Evolutionary conservation across 2,888 invertebrate species (phyloP), one percentile per base, ranked within the genome.

Genomic region (Ditula angustiorana): DNA sequence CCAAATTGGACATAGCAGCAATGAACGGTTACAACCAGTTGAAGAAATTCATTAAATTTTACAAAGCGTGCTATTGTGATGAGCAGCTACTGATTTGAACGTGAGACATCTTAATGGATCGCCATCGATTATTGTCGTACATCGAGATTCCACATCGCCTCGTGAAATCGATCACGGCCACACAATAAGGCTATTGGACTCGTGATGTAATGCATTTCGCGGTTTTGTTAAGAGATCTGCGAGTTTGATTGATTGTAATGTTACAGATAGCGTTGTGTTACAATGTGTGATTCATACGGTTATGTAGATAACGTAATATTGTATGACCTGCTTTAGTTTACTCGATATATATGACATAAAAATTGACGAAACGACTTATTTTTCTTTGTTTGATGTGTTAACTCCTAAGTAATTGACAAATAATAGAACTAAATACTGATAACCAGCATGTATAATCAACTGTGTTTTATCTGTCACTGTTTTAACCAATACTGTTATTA

Each of bases 111-210:
- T 82, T 82, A 82, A 84, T 84, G 75, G 75, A 74, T 75, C 72
- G 72, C 44, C 57, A 65, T 71, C 61, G 58, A 78, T 77, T 77
- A 76, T 77, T 69, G 67, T 74, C 68, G 70, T 75, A 79, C 74
- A 73, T 77, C 74, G 70, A 71, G 76, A 78, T 78, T 77, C 77
- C 74, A 69, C 71, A 74, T 81, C 73, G 72, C 72, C 71, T 80
- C 77, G 74, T 80, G 76, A 83, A 85, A 85, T 86, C 82, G 82
- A 86, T 85, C 80, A 79, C 73, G 71, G 74, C 71, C 71, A 71
- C 74, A 79, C 79, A 80, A 80, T 79, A 67, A 73, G 70, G 69
- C 57, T 69, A 67, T 71, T 74, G 72, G 70, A 73, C 73, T 79
- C 74, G 73, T 87, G 83, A 84, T 73, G 85, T 79, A 86, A 86